Base-by-base conservation (phyloP, 2,113 vertebrate species). In the Sitta europaea region DNA sequence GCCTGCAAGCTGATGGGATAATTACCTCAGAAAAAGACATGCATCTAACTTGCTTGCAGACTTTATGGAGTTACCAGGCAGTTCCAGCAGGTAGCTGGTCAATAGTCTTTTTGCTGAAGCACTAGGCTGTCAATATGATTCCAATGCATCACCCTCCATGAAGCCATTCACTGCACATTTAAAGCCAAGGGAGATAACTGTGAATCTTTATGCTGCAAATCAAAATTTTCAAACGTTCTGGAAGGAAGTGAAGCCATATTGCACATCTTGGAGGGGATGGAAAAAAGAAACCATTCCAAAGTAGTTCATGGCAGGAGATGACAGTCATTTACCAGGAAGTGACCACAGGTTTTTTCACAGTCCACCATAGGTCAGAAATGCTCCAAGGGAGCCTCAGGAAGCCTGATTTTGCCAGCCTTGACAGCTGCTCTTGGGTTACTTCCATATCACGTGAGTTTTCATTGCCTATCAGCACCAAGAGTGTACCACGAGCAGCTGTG, bases 391-490 rank as follows among this genome's bases (percentile, higher is more conserved):
- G 27, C 50, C 48, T 27, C 5, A 3, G 28, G 45, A 42, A 86
- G 61, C 19, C 14, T 19, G 9, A 3, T 54, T 83, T 90, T 86
- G 48, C 57, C 29, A 42, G 59, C 29, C 20, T n/a, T 3, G 2
- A 25, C 29, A 75, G 57, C 66, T 36, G 14, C 31, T 1, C 0
- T 43, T 82, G 51, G 5, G 14, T 62, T 70, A 24, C 42, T 78
- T 77, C 27, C 4, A 0, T n/a, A 10, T 53, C 1, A 3, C 24
- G n/a, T 0, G 1, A 22, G 22, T 40, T 70, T 80, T 58, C 13
- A 7, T 4, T 33, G 51, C 35, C 38, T 20, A 24, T 35, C 70
- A 61, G 59, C 4, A 29, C 28, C 47, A 31, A 33, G 62, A 48
- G 19, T 2, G 3, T 61, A 12, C 63, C 57, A 17, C 0, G 0